Evolutionary conservation across 23 tunicate species (phyloP).

Genomic region (Pegea sp.): DNA sequence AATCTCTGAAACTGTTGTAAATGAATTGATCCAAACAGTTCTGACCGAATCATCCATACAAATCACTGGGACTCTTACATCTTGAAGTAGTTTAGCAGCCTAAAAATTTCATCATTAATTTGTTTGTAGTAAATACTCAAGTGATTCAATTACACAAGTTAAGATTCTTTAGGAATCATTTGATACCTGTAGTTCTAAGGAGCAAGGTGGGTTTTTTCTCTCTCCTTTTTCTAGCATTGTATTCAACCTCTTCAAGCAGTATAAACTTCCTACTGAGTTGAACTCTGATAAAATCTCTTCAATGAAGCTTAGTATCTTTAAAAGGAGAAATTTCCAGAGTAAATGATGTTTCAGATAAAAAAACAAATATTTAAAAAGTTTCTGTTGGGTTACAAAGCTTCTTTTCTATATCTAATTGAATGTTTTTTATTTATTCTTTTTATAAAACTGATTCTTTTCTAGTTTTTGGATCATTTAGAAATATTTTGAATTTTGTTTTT

Average conservation of each 20-base stretch:
- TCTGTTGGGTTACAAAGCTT: no score
- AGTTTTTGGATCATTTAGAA: no score
- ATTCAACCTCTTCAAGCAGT: slow-evolving; percentile 23
- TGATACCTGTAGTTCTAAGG: slow-evolving; percentile 61
- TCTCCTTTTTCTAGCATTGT: slow-evolving; percentile 25
- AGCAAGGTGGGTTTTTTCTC: slow-evolving; percentile 70
- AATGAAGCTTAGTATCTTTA: slow-evolving; percentile 15
- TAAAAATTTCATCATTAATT: no score
- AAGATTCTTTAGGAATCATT: not conserved
- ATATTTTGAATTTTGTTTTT: no score
- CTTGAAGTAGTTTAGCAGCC: slow-evolving; percentile 58
- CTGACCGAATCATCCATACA: slow-evolving; percentile 67
- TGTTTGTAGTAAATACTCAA: no score
- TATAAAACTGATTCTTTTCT: no score
- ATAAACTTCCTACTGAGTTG: slow-evolving; percentile 11
- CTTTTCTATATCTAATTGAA: no score
- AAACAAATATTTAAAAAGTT: no score
- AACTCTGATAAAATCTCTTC: slow-evolving; percentile 10
- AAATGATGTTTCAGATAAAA: not conserved
- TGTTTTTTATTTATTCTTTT: no score
- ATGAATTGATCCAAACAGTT: slow-evolving; percentile 34
- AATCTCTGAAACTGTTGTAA: slow-evolving; percentile 39
- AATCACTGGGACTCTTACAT: slow-evolving; percentile 44
- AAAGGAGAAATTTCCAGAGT: not conserved
- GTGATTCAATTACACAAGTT: not conserved